Evolutionary conservation across 2,797 vertebrate genomes (phyloP).

Genomic region (Lateolabrax maculatus): DNA sequence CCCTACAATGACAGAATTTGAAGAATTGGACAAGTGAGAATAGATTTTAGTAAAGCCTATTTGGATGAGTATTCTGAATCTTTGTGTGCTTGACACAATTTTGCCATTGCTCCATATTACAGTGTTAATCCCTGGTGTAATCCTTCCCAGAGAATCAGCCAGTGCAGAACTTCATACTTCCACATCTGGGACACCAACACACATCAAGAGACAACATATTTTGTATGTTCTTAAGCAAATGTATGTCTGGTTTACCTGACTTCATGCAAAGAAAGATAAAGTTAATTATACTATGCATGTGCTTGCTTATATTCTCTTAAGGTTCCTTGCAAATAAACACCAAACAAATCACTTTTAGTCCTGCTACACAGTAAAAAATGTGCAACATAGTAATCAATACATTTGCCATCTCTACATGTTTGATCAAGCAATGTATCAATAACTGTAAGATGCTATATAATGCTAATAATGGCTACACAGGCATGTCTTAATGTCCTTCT

Average conservation of each 20-base stretch:
- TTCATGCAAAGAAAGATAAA: neutral
- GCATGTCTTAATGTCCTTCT: neutral
- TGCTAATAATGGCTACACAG: neutral
- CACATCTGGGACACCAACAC: neutral
- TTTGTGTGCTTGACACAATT: slow-evolving; percentile 22
- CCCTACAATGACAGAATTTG: neutral
- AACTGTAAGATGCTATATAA: neutral
- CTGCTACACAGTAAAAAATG: neutral
- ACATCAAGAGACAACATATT: slow-evolving; percentile 9
- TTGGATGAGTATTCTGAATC: neutral
- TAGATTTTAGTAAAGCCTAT: slow-evolving; percentile 5
- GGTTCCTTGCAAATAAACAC: slow-evolving; percentile 1
- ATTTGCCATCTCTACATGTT: neutral
- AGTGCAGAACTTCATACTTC: slow-evolving; percentile 10
- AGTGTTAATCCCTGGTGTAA: slow-evolving; percentile 55
- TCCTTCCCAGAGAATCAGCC: slow-evolving; percentile 30
- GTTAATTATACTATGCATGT: neutral
- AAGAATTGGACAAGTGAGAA: neutral
- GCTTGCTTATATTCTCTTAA: neutral
- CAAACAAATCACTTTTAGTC: neutral
- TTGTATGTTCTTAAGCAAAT: neutral
- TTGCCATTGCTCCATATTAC: slow-evolving; percentile 41
- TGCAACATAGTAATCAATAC: neutral
- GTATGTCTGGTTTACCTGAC: neutral
- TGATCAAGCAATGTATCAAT: neutral